A percentile compares a stretch with the other conserved stretches of the same genome.
Conservation (phyloP, 2,113 vertebrate species). For the Elgaria multicarinata region DNA sequence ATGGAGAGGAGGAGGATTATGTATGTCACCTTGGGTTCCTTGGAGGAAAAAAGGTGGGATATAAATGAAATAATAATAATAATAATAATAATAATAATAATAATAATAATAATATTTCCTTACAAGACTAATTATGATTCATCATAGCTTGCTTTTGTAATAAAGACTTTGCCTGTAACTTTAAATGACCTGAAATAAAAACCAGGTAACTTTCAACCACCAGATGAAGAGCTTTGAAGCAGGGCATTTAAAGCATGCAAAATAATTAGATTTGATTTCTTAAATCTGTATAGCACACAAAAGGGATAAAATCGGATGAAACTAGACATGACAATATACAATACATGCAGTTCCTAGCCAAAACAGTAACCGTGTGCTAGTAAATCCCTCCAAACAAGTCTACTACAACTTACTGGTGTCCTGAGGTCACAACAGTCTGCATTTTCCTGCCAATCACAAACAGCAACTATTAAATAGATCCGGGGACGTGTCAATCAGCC, state of each 20-base stretch:
- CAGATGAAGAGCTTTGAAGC: neutral
- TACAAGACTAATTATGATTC: slow-evolving; percentile 5
- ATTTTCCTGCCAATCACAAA: neutral
- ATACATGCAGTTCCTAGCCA: no score
- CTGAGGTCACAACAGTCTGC: neutral
- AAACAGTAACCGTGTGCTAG: neutral
- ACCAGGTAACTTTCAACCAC: slow-evolving; percentile 11
- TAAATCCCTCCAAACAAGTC: neutral
- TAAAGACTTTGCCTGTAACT: neutral
- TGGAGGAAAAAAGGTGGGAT: no score
- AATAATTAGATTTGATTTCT: neutral
- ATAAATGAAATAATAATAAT: no score
- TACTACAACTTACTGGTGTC: neutral
- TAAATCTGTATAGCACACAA: neutral
- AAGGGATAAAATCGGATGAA: no score
- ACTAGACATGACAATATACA: neutral
- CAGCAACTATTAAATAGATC: neutral
- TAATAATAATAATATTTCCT: no score
- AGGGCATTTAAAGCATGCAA: neutral
- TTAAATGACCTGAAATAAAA: slow-evolving; percentile 8
- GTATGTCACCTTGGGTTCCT: no score
- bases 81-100: no score
- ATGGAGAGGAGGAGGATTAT: no score
- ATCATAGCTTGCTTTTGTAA: rapidly evolving
- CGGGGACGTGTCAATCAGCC: no score